phyloP scores from a whole-genome alignment of 1,140 invertebrate genomes.

The Calephelis virginiensis region DNA sequence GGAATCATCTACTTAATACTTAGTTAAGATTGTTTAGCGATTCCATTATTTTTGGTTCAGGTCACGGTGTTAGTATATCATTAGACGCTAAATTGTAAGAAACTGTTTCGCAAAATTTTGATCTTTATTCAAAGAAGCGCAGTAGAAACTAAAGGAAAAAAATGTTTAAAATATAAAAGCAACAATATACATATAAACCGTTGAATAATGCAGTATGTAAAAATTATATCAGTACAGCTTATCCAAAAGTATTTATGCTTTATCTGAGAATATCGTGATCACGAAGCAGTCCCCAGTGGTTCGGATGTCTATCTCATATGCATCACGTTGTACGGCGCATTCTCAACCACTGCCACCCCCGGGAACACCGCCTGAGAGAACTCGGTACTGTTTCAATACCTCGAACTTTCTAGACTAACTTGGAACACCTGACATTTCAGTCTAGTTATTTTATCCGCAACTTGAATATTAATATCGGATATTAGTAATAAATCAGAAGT shows the following conservation, averaged over 20 bases:
- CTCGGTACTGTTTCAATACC: conserved; percentile 43
- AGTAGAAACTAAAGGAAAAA: no score
- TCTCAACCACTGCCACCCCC: conserved; percentile 44
- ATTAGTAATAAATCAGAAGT: no score
- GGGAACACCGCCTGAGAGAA: conserved; percentile 41
- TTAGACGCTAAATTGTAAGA: no score
- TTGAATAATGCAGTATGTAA: background rate
- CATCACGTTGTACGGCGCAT: conserved; percentile 52
- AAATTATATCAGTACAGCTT: background rate
- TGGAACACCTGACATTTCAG: conserved; percentile 21
- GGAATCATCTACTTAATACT: no score
- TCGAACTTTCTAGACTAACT: conserved; percentile 29
- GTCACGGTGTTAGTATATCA: no score
- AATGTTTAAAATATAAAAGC: background rate
- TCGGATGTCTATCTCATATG: conserved; percentile 59
- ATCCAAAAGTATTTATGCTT: conserved; percentile 4
- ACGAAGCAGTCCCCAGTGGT: conserved; percentile 44
- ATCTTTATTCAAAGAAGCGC: no score
- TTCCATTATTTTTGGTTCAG: no score
- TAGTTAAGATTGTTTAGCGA: no score
- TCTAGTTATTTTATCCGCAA: conserved; percentile 19
- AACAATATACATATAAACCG: background rate
- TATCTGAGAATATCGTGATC: conserved; percentile 41
- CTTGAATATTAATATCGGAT: background rate
- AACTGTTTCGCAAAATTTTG: no score